A percentile compares a stretch with the other conserved stretches of the same genome.
Conservation (phyloP, 2,888 invertebrate species). For the Furcula furcula region DNA sequence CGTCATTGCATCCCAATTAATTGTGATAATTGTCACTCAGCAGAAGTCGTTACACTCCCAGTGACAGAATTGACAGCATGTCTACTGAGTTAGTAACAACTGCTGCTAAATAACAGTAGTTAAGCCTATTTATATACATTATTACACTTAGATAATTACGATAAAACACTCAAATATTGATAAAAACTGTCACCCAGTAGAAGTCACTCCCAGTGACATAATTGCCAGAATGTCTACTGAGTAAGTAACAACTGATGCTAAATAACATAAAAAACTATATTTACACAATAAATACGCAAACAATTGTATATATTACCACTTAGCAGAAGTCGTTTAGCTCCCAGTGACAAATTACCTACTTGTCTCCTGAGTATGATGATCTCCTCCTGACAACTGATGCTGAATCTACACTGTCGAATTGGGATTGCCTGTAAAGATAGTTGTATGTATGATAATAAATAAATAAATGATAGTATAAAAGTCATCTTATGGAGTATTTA, state of each 20-base stretch:
- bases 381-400: neutral
- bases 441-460: too few relatives aligned
- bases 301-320: neutral
- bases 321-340: neutral
- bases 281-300: too few relatives aligned
- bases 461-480: too few relatives aligned
- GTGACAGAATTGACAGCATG: conserved; percentile 19
- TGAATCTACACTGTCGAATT: too few relatives aligned
- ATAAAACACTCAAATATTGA: neutral
- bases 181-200: neutral
- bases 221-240: conserved; percentile 16
- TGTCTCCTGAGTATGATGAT: neutral
- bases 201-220: conserved; percentile 21
- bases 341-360: neutral
- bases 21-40: conserved; percentile 1
- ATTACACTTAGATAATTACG: too few relatives aligned
- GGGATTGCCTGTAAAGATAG: too few relatives aligned
- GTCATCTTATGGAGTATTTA: too few relatives aligned
- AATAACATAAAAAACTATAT: neutral
- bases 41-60: conserved; percentile 14
- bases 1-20: too few relatives aligned
- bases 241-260: conserved; percentile 7
- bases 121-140: too few relatives aligned
- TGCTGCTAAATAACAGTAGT: neutral
- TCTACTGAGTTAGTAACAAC: conserved; percentile 6